phyloP scores from a whole-genome alignment of 2,888 invertebrate genomes.

The Heteromurus nitidus region DNA sequence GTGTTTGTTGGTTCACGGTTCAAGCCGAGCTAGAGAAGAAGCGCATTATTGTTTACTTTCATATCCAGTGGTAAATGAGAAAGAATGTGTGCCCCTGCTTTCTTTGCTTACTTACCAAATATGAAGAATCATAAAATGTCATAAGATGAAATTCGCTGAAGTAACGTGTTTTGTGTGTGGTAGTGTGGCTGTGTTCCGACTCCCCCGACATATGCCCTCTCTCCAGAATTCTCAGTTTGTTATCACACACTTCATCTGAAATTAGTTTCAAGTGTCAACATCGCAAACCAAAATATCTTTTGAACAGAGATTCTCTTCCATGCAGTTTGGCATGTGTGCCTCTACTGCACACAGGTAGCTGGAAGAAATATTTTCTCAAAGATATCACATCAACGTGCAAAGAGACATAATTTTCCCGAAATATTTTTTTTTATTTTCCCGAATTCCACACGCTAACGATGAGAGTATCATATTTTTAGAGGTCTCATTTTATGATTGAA shows the following conservation, averaged over 20 bases:
- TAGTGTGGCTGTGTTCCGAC: neutral
- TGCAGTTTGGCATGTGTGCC: too few relatives aligned
- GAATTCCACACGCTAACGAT: slow-evolving; percentile 19
- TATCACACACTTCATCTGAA: slow-evolving; percentile 31
- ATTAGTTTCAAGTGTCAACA: slow-evolving; percentile 24
- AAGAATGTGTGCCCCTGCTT: neutral
- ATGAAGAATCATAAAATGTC: slow-evolving; percentile 39
- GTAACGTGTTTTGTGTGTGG: neutral
- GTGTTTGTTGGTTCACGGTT: too few relatives aligned
- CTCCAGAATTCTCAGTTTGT: neutral
- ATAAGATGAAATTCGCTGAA: slow-evolving; percentile 13
- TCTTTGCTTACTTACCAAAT: slow-evolving; percentile 8
- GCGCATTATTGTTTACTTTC: neutral
- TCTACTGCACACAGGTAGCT: too few relatives aligned
- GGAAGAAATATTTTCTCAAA: too few relatives aligned
- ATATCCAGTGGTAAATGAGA: too few relatives aligned
- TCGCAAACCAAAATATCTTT: slow-evolving; percentile 4
- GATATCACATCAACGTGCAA: too few relatives aligned
- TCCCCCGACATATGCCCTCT: neutral
- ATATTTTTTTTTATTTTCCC: slow-evolving; percentile 16
- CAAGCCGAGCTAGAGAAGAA: too few relatives aligned
- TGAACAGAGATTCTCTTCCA: too few relatives aligned
- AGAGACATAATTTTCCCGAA: neutral
- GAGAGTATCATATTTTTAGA: slow-evolving; percentile 35
- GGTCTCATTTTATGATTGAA: slow-evolving; percentile 45